phyloP scores from a whole-genome alignment of 2,888 invertebrate genomes.

The Calliphora vomitoria region DNA sequence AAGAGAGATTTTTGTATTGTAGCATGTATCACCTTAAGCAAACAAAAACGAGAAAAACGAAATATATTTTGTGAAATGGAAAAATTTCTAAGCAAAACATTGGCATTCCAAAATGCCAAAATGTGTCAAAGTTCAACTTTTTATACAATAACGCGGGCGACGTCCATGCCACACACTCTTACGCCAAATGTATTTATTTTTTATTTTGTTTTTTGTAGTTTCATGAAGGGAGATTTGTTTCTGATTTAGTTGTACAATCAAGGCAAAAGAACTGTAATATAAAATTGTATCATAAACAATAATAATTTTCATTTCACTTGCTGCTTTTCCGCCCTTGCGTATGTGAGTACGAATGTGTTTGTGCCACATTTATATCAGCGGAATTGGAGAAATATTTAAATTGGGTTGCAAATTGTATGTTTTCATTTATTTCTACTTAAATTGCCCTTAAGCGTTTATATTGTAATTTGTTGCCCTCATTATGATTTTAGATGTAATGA shows the following conservation, averaged over 20 bases:
- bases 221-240: not conserved
- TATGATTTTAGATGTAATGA: conserved; percentile 2
- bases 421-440: conserved; percentile 43
- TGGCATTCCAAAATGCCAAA: conserved; percentile 40
- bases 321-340: not conserved
- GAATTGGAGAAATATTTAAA: conserved; percentile 33
- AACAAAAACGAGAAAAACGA: not conserved
- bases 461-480: conserved; percentile 39
- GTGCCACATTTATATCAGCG: not conserved
- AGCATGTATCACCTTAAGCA: conserved; percentile 53
- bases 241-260: conserved; percentile 1
- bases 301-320: conserved; percentile 38
- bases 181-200: not conserved
- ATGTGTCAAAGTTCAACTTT: conserved; percentile 58
- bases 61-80: conserved; percentile 36
- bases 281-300: conserved; percentile 37
- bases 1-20: not conserved
- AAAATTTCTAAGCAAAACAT: conserved; percentile 9
- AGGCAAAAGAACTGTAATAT: no score
- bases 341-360: not conserved
- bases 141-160: not conserved
- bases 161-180: not conserved
- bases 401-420: conserved; percentile 30
- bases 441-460: conserved; percentile 55
- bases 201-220: not conserved